A percentile compares a stretch with the other conserved stretches of the same genome.
These are phyloP conservation scores for Plusia festucae DNA, from an alignment of 2,888 invertebrate species.

Conservation along the genomic window DNA sequence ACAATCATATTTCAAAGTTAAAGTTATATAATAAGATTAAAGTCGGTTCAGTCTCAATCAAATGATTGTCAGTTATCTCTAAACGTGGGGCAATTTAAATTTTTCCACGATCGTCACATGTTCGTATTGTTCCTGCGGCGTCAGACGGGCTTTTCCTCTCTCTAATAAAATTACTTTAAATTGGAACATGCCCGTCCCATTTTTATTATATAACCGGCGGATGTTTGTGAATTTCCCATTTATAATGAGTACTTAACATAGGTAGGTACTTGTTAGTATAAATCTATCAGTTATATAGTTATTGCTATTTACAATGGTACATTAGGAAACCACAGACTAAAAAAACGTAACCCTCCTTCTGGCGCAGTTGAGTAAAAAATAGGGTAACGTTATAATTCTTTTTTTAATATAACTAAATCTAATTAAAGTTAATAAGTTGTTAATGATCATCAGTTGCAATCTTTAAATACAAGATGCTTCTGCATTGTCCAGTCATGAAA, in stretches of 20 bases:
- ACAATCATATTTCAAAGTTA: not conserved
- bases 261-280: too few species aligned
- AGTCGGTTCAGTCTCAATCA: not conserved
- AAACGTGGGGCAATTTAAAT: constrained; percentile 24
- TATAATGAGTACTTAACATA: not conserved
- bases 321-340: not conserved
- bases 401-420: constrained; percentile 2
- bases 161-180: constrained; percentile 39
- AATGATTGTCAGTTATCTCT: constrained; percentile 36
- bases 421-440: not conserved
- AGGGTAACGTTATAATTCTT: too few species aligned
- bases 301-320: not conserved
- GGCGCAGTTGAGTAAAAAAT: too few species aligned
- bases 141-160: constrained; percentile 34
- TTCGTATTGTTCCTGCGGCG: constrained; percentile 34
- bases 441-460: constrained; percentile 40
- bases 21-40: not conserved
- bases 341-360: not conserved
- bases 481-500: constrained; percentile 66
- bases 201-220: constrained; percentile 12
- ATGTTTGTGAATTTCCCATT: constrained; percentile 24
- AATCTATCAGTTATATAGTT: too few species aligned
- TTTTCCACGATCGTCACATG: constrained; percentile 43
- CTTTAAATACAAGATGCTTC: constrained; percentile 61
- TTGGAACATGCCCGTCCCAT: constrained; percentile 19